Base-by-base conservation (phyloP, 2,888 invertebrate species). In the Meteorus colon region DNA sequence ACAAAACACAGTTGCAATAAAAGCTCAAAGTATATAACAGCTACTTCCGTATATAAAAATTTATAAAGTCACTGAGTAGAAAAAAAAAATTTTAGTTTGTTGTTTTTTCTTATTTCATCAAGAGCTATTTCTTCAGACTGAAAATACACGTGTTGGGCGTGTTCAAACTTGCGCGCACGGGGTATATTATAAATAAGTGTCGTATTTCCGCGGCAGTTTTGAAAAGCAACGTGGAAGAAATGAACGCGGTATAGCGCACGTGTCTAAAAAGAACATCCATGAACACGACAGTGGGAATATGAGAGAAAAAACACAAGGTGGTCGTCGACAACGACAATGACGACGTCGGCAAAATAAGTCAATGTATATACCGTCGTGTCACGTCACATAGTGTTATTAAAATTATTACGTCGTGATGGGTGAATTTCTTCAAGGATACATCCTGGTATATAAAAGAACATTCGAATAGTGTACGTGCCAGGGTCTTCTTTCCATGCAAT, bases 171-270 rank as follows among this genome's bases (percentile, higher is more conserved):
- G 41, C 12, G 41, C 41, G 41, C 41, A 41, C 41, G 12, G 41
- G 12, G 41, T 41, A 41, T 1, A 41, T 41, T 41, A 41, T 12
- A 41, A 72, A 76, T 75, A 72, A 75, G 67, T 51, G 41, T 67
- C 62, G 66, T 72, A 76, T 76, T 76, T 76, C 62, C 75, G 70
- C 69, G 65, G 74, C 55, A 60, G 70, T 71, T 66, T 71, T 71
- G 31, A 65, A 41, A 75, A 75, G 63, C 63, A 24, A 29, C 37
- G 24, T 37, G 48, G 19, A 66, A 41, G 74, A 29, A 24, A 16
- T n/a, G 68, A 12, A 59, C 27, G 48, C n/a, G 27, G 62, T 31
- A 48, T 63, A 63, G 73, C 48, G 67, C 75, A 76, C 75, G 75
- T 76, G 75, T 76, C 75, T 66, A 45, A 48, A 48, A 68, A 19